Conservation (phyloP, 2,888 invertebrate species). For the Andrena trimmerana region DNA sequence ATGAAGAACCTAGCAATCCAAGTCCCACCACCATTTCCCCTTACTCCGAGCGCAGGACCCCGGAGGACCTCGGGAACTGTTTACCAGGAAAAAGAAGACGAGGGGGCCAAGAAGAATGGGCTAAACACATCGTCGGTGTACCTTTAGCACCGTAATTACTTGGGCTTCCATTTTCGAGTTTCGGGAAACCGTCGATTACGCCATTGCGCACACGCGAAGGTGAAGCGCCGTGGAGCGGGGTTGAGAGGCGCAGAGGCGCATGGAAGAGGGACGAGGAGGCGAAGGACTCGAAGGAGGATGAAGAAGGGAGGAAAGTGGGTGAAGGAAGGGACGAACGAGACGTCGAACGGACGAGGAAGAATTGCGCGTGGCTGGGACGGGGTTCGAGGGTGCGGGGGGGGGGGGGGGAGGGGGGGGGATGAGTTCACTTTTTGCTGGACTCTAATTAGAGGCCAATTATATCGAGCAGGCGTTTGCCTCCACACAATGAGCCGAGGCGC, state of each 20-base stretch:
- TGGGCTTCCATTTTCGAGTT: conserved; percentile 6
- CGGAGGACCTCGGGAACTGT: background rate
- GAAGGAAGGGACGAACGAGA: conserved; percentile 45
- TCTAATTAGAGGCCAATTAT: conserved; percentile 82
- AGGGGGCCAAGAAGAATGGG: background rate
- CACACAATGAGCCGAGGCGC: conserved; percentile 78
- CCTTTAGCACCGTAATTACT: conserved; percentile 11
- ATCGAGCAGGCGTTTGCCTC: conserved; percentile 81
- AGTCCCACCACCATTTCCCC: too few species aligned
- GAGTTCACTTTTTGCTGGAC: conserved; percentile 72
- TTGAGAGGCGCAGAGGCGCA: background rate
- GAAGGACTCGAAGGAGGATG: background rate
- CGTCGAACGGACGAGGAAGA: conserved; percentile 42
- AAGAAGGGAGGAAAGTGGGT: conserved; percentile 24
- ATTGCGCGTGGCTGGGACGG: conserved; percentile 4
- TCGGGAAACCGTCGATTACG: conserved; percentile 45
- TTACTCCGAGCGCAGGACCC: too few species aligned
- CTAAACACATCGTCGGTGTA: background rate
- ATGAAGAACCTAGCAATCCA: too few species aligned
- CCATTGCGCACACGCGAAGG: conserved; percentile 49
- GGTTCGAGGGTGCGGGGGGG: too few species aligned
- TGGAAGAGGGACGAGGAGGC: conserved; percentile 33
- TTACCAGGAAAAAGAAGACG: background rate
- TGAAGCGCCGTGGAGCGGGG: conserved; percentile 32
- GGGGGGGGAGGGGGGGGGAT: conserved; percentile 38